phyloP scores from a whole-genome alignment of 1,140 invertebrate genomes.

The Venustaconcha ellipsiformis region DNA sequence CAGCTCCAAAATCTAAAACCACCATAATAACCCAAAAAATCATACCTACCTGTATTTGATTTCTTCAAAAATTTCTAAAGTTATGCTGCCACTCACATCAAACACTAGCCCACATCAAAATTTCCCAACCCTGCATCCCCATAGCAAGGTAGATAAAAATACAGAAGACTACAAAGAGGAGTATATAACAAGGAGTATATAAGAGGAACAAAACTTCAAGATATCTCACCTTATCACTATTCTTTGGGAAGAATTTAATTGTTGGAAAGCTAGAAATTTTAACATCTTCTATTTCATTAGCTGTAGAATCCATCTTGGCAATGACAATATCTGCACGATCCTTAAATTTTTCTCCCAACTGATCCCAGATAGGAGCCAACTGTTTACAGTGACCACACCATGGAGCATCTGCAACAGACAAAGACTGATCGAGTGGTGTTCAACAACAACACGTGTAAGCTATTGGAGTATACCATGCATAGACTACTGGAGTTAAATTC shows the following conservation, averaged over 20 bases:
- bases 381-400: constrained; percentile 98
- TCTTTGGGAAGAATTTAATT: constrained; percentile 94
- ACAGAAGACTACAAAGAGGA: not conserved
- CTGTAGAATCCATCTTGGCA: constrained; percentile 98
- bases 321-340: constrained; percentile 88
- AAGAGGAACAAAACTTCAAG: too few species aligned
- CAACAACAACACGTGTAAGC: not conserved
- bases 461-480: not conserved
- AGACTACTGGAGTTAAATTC: not conserved
- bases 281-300: constrained; percentile 89
- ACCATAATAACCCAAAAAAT: too few species aligned
- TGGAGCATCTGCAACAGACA: constrained; percentile 79
- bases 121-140: not conserved
- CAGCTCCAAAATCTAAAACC: too few species aligned
- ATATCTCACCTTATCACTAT: constrained; percentile 83
- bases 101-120: not conserved
- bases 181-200: not conserved
- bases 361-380: constrained; percentile 94
- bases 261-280: constrained; percentile 98
- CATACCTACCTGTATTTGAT: not conserved
- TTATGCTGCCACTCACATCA: not conserved
- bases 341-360: constrained; percentile 87
- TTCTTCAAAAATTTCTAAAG: not conserved
- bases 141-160: not conserved
- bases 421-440: not conserved